Evolutionary conservation across 2,113 vertebrate species (phyloP).

Genomic region (Parotia lawesii): DNA sequence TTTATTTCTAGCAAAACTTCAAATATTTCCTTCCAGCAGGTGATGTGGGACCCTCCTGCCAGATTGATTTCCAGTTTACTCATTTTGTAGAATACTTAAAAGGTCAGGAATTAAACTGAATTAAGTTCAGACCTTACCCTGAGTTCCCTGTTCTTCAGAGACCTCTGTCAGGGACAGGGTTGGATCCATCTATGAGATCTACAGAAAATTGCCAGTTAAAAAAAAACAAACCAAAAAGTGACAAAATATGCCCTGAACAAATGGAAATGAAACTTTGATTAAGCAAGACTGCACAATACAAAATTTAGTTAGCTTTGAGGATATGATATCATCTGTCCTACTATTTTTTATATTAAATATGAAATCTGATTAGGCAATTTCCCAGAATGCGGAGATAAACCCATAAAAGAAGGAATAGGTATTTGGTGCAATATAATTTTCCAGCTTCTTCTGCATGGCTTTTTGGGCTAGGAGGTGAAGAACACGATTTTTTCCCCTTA

Average conservation of each 20-base stretch:
- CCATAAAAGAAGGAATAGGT: background rate
- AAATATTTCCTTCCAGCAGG: background rate
- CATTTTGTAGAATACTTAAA: background rate
- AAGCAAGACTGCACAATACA: background rate
- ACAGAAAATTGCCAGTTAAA: background rate
- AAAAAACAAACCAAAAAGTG: background rate
- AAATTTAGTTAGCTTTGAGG: background rate
- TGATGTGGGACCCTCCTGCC: background rate
- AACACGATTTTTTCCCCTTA: background rate
- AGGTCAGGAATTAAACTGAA: background rate
- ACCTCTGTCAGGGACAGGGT: background rate
- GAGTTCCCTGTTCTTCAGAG: background rate
- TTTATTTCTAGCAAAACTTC: background rate
- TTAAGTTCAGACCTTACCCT: background rate
- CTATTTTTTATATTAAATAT: background rate
- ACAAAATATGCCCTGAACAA: background rate
- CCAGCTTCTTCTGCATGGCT: background rate
- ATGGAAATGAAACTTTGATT: background rate
- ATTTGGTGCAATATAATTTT: background rate
- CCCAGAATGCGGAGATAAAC: background rate
- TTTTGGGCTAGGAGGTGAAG: background rate
- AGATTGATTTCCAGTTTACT: background rate
- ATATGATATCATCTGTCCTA: background rate
- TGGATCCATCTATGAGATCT: background rate
- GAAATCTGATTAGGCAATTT: background rate